These are phyloP conservation scores for Patella pellucida DNA, from an alignment of 2,888 invertebrate genomes.

Conservation along the genomic window DNA sequence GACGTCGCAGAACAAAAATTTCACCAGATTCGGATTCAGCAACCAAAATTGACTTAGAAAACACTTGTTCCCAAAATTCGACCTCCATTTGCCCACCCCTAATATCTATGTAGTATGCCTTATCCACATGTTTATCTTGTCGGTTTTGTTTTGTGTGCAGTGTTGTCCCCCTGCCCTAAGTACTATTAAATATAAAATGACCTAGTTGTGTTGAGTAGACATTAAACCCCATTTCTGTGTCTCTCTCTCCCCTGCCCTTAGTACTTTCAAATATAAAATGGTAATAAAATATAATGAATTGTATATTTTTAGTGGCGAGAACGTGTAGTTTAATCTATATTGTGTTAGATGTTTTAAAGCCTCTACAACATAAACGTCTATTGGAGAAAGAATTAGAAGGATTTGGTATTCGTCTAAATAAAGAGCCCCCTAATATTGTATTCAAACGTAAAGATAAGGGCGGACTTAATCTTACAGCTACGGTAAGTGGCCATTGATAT, in stretches of 20 bases:
- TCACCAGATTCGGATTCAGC: no score
- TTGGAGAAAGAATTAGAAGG: constrained; percentile 99
- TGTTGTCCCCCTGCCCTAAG: no score
- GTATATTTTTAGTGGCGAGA: constrained; percentile 82
- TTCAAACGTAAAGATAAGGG: constrained; percentile 98
- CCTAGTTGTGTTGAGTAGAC: no score
- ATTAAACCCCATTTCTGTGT: no score
- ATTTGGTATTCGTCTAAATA: constrained; percentile 94
- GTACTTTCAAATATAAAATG: neutral
- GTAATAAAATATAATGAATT: neutral
- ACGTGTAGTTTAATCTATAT: constrained; percentile 98
- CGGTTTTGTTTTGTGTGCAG: no score
- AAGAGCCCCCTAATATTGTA: constrained; percentile 96
- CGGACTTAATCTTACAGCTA: constrained; percentile 85
- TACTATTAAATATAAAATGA: no score
- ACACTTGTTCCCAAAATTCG: no score
- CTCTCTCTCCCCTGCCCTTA: no score
- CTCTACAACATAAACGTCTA: constrained; percentile 93
- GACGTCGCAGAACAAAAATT: no score
- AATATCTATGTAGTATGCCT: no score
- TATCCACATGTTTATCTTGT: neutral
- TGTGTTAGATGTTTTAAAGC: constrained; percentile 96
- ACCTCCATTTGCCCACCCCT: no score
- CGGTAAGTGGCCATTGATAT: constrained; percentile 47
- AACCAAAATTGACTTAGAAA: no score